Evolutionary conservation across 1,140 invertebrate species (phyloP), one percentile per base, ranked within the genome.

Genomic region (Lamellibrachia luymesi): DNA sequence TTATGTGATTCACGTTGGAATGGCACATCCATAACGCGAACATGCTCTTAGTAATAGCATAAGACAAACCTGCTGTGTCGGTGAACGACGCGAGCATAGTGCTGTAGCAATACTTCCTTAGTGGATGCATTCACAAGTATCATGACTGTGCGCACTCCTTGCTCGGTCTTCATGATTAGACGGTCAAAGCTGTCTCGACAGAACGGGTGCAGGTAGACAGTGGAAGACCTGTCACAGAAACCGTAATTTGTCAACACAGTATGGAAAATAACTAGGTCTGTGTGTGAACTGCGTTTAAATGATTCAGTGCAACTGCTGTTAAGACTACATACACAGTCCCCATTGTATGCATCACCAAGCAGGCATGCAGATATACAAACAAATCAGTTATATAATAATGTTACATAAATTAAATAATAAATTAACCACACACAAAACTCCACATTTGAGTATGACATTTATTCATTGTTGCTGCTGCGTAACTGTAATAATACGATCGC

Each of bases 111-210:
- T 27, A 51, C 51, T 10, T 92, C 50, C 51, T 27, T 50, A 38
- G 2, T 64, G 27, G 27, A 7, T 13, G 22, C 52, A 56, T 92
- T 56, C 51, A 92, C 92, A 27, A 92, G 92, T 52, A 92, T 50
- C 8, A 92, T 56, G 27, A 92, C 27, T 22, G 92, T 52, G 2
- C 92, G 92, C 92, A 92, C 92, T 51, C 92, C 92, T 52, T 50
- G 92, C 5, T 92, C 92, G 4, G 52, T 51, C 27, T 56, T 92
- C 27, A 92, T 25, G 50, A 92, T 17, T 5, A 92, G 50, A 52
- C 51, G 50, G 2, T 92, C 50, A 92, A 92, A 92, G 27, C 51
- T 92, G 50, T 92, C 92, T 52, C 49, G 50, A 92, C 92, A 92
- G 50, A 92, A 51, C 2, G 92, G 92, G 51, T 92, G 92, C 2